Base-by-base conservation (phyloP, 2,888 invertebrate species). In the Ethmia dodecea region DNA sequence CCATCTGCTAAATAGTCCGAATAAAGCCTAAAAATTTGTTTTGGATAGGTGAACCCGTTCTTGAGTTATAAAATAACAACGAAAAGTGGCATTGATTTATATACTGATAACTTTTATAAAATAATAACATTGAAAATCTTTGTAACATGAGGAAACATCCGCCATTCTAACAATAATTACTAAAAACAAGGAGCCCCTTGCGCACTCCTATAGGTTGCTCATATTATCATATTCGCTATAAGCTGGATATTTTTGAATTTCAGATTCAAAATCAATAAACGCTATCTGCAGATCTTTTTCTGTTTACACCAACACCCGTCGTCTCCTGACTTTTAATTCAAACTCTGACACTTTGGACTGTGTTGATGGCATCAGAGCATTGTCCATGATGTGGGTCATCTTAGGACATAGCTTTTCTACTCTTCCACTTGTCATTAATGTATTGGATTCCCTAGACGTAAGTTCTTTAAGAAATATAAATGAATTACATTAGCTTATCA, bases 371-470 rank as follows among this genome's bases (percentile, higher is more conserved):
- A 50, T 76, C 3, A 47, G 68, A 46, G 48, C 60, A 0, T 42
- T 74, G 0, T 67, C 67, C 31, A 68, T 69, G 52, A 35, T 67
- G 29, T 77, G 77, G 77, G 58, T 77, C n/a, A 45, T 75, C n/a
- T 33, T 61, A 3, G 68, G 65, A 1, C 76, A 77, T 31, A 47
- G 43, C 13, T 52, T 48, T 31, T 39, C 32, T 2, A 13, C 35
- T 4, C n/a, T 31, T 12, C 38, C 38, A 9, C 16, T 30, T 4
- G 29, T 31, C 5, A 4, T 31, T 2, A 56, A 56, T 30, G 37
- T 38, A 6, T 16, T 53, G 5, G 46, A 50, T 10, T 24, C 37
- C 16, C 35, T 40, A 16, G 20, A 42, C 38, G 56, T 56, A 34
- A 42, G 34, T 30, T 1, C 5, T 13, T 5, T 5, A 27, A 5